A percentile compares a stretch with the other conserved stretches of the same genome.
Conservation (phyloP, 2,113 vertebrate species). For the Spheniscus mendiculus region DNA sequence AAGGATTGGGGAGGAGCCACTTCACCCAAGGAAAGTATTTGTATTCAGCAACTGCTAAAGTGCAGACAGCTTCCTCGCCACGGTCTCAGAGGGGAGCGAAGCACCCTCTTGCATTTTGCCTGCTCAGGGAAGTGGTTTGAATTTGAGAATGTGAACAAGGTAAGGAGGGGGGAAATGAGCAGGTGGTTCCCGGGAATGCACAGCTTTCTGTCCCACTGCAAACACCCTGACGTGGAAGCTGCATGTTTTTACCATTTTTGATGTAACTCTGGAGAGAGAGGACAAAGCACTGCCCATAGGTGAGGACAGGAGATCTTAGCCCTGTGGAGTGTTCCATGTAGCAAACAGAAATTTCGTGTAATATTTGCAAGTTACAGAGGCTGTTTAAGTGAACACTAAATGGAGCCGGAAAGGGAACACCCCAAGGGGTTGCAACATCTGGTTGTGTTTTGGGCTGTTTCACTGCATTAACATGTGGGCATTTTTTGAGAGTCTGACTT, state of each 20-base stretch:
- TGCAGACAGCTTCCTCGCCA: not conserved
- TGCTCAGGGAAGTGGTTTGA: not conserved
- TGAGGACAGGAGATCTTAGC: not conserved
- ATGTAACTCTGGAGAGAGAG: not conserved
- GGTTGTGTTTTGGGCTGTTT: not conserved
- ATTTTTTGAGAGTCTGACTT: not conserved
- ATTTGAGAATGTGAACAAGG: not conserved
- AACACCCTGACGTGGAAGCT: not conserved
- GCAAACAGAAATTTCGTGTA: not conserved
- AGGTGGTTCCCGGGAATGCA: not conserved
- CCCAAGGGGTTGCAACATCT: not conserved
- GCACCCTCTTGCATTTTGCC: not conserved
- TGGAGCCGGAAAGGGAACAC: not conserved
- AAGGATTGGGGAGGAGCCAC: not conserved
- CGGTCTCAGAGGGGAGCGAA: not conserved
- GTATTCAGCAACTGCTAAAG: not conserved
- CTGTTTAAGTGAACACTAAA: not conserved
- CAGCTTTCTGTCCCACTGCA: not conserved
- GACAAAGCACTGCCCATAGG: not conserved
- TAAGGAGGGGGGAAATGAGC: not conserved
- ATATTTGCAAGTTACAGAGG: not conserved
- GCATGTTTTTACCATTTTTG: not conserved
- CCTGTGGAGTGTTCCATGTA: not conserved
- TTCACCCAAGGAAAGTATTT: constrained; percentile 16
- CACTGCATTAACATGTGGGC: not conserved